A percentile compares a stretch with the other conserved stretches of the same genome.
Conservation (phyloP, 2,113 vertebrate species). For the Tachysurus fulvidraco region DNA sequence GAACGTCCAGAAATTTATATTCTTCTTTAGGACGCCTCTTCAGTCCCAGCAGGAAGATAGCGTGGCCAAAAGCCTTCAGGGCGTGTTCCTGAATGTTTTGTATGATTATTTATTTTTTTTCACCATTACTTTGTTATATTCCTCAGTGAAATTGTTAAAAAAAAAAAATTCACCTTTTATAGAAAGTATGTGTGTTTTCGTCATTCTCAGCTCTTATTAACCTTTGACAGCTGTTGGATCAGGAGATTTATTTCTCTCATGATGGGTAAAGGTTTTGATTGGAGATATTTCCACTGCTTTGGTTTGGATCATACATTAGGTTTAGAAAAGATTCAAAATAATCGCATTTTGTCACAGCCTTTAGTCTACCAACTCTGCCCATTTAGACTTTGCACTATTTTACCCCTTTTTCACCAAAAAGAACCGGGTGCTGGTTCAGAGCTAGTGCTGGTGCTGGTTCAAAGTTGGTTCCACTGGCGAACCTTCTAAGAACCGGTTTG, state of each 20-base stretch:
- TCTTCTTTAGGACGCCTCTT: neutral
- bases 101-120: neutral
- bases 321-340: too few relatives aligned
- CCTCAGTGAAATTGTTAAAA: neutral
- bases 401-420: too few relatives aligned
- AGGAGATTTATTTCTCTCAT: neutral
- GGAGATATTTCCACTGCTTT: neutral
- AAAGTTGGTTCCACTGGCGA: too few relatives aligned
- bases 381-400: too few relatives aligned
- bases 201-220: neutral
- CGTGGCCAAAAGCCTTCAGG: neutral
- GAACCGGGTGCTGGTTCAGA: too few relatives aligned
- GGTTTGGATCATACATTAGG: neutral
- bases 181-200: neutral
- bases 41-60: neutral
- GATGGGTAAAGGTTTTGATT: neutral
- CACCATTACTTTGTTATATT: neutral
- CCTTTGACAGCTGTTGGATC: neutral
- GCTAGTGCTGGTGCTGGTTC: too few relatives aligned
- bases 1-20: neutral
- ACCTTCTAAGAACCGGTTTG: too few relatives aligned
- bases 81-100: neutral
- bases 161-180: neutral
- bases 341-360: too few relatives aligned
- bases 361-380: too few relatives aligned